Conservation (phyloP, 2,888 invertebrate genomes). For the Apeira syringaria region DNA sequence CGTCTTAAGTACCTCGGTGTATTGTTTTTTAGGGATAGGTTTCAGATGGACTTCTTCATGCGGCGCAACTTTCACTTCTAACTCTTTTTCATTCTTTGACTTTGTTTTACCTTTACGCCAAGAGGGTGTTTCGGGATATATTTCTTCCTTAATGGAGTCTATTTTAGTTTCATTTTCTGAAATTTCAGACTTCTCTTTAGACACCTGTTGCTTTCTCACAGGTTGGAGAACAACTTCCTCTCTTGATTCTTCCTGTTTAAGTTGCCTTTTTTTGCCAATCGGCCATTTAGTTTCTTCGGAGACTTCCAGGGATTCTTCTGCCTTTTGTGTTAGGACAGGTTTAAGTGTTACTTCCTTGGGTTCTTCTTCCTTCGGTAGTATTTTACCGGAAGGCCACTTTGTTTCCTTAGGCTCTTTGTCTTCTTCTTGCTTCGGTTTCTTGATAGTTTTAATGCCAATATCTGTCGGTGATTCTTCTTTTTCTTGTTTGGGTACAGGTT, state of each 20-base stretch:
- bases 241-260: not conserved
- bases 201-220: not conserved
- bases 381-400: slow-evolving; percentile 46
- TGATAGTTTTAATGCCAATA: slow-evolving; percentile 41
- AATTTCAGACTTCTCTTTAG: slow-evolving; percentile 73
- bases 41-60: too few relatives aligned
- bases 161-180: slow-evolving; percentile 55
- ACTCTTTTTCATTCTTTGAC: slow-evolving; percentile 53
- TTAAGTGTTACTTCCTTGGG: slow-evolving; percentile 67
- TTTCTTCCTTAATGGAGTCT: slow-evolving; percentile 48
- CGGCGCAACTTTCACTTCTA: slow-evolving; percentile 45
- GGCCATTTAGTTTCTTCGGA: too few relatives aligned
- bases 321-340: slow-evolving; percentile 43
- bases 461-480: slow-evolving; percentile 61
- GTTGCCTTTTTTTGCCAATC: not conserved
- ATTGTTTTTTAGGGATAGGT: too few relatives aligned
- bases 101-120: slow-evolving; percentile 50
- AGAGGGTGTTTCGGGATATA: slow-evolving; percentile 40
- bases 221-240: not conserved
- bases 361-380: slow-evolving; percentile 53
- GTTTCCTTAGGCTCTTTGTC: slow-evolving; percentile 42
- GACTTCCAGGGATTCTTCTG: not conserved
- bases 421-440: slow-evolving; percentile 41
- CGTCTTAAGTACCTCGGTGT: too few relatives aligned
- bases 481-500: slow-evolving; percentile 59